Conservation (phyloP, 2,888 invertebrate species). For the Antheraea yamamai region DNA sequence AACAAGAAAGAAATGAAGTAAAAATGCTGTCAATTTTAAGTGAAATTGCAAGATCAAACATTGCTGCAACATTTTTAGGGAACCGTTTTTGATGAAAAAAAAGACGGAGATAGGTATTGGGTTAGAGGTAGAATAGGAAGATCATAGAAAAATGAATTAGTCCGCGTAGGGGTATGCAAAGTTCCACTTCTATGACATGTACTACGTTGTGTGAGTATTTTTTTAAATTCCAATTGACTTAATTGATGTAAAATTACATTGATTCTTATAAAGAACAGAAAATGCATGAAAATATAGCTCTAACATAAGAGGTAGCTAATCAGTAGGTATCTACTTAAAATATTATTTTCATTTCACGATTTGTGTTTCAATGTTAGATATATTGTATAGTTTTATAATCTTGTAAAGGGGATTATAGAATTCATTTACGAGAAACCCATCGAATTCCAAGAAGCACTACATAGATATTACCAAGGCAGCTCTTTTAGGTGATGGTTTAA, state of each 20-base stretch:
- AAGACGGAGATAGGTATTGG: no score
- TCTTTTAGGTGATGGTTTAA: conserved; percentile 34
- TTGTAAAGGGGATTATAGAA: neutral
- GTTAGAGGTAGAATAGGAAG: no score
- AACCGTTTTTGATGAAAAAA: no score
- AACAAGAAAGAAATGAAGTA: neutral
- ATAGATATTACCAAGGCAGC: conserved; percentile 15
- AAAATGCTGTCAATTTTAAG: no score
- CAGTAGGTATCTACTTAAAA: neutral
- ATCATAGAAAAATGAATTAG: no score
- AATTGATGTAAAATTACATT: no score
- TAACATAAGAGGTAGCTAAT: neutral
- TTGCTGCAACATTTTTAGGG: no score
- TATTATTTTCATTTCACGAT: neutral
- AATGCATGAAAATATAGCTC: neutral
- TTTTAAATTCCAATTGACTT: neutral
- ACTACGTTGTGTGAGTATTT: neutral
- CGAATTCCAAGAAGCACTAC: conserved; percentile 11
- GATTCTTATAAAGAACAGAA: neutral
- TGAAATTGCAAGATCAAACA: no score
- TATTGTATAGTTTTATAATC: neutral
- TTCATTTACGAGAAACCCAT: neutral
- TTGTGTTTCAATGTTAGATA: neutral
- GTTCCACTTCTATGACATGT: no score
- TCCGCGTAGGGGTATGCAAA: no score